Evolutionary conservation across 2,888 invertebrate genomes (phyloP).

Genomic region (Eubasilissa splendida): DNA sequence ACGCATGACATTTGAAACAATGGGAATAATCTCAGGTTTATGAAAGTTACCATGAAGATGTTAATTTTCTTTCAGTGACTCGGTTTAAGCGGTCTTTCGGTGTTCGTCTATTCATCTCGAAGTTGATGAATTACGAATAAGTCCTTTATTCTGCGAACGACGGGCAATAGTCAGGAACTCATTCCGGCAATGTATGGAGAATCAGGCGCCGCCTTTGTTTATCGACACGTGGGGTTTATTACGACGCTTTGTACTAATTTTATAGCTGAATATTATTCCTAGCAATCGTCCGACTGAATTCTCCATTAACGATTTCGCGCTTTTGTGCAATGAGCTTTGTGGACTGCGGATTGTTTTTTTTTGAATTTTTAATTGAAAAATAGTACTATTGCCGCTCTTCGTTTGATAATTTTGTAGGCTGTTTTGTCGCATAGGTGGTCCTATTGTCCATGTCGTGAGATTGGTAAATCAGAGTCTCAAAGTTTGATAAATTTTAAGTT

Average conservation of each 20-base stretch:
- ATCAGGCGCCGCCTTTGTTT: conserved; percentile 28
- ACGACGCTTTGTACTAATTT: conserved; percentile 31
- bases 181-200: conserved; percentile 27
- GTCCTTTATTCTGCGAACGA: conserved; percentile 27
- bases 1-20: no score
- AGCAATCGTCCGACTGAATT: not conserved
- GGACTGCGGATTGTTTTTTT: not conserved
- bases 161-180: conserved; percentile 13
- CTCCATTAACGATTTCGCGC: conserved; percentile 5
- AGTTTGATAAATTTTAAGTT: no score
- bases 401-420: no score
- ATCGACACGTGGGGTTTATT: conserved; percentile 38
- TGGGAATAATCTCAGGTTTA: no score
- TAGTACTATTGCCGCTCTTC: no score
- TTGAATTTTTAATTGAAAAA: no score
- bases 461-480: no score
- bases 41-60: not conserved
- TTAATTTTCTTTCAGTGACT: not conserved
- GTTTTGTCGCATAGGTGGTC: no score
- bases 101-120: conserved; percentile 28
- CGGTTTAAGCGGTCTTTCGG: not conserved
- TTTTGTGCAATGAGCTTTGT: not conserved
- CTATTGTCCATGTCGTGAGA: no score
- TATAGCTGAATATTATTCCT: conserved; percentile 33
- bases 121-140: conserved; percentile 2